Evolutionary conservation across 2,888 invertebrate genomes (phyloP).

Genomic region (Macaria liturata): DNA sequence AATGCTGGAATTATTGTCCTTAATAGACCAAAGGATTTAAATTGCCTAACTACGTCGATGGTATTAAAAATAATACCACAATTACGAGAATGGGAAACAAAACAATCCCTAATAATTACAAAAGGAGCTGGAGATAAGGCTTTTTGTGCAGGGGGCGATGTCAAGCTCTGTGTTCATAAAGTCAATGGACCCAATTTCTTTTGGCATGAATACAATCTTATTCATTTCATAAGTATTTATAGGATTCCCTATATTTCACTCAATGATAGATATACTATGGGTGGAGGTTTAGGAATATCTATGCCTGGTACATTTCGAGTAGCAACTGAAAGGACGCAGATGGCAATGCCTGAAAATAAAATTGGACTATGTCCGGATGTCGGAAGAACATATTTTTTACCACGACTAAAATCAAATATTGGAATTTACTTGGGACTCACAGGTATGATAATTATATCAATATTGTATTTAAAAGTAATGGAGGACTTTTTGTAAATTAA

Average conservation of each 20-base stretch:
- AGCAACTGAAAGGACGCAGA: constrained; percentile 87
- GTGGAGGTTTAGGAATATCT: constrained; percentile 95
- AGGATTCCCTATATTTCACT: constrained; percentile 95
- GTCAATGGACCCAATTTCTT: constrained; percentile 89
- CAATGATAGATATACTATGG: constrained; percentile 98
- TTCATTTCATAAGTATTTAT: constrained; percentile 93
- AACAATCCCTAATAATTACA: constrained; percentile 79
- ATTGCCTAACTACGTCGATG: constrained; percentile 90
- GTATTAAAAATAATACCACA: constrained; percentile 87
- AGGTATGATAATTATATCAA: background rate
- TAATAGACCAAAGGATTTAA: constrained; percentile 90
- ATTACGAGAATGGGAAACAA: constrained; percentile 37
- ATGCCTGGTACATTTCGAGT: constrained; percentile 92
- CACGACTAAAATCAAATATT: constrained; percentile 84
- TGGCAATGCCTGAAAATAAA: constrained; percentile 99
- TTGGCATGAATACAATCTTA: constrained; percentile 91
- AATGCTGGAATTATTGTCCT: constrained; percentile 86
- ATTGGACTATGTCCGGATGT: constrained; percentile 98
- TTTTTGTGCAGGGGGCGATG: constrained; percentile 99
- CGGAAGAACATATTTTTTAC: constrained; percentile 95
- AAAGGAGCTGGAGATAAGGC: constrained; percentile 95
- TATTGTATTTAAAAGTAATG: no score
- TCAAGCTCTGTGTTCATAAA: constrained; percentile 88
- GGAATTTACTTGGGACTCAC: background rate
- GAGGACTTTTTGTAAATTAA: no score